Base-by-base conservation (phyloP, 2,797 vertebrate species). In the Oreochromis grahami region DNA sequence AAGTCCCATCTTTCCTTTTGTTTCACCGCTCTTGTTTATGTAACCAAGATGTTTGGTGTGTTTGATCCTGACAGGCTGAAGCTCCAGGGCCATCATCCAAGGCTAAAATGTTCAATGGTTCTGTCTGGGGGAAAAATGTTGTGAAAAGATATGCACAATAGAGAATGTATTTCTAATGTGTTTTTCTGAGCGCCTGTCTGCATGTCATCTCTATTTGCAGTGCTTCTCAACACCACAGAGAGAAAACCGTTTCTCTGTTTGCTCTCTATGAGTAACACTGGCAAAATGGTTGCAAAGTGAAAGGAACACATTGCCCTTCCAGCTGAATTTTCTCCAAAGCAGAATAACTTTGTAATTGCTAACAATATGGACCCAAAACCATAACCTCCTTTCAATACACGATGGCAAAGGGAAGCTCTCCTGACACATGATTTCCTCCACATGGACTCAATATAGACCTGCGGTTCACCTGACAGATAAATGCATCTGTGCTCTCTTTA, bases 311-410 rank as follows among this genome's bases (percentile, higher is more conserved):
- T 58, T 84, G 76, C 83, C 77, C 84, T 91, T 90, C 82, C 48
- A 86, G 72, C 65, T 12, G 77, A 94, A 87, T 88, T 88, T 87
- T 72, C 76, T 92, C 83, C 76, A 83, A 90, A 88, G 87, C 84
- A 90, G 80, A 92, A 89, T 45, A 74, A 87, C 91, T 92, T 92
- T 90, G 83, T 83, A 90, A 93, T 91, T 92, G 88, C 92, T 88
- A 88, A 87, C 74, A 77, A 77, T 81, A 89, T 43, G 34, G 82
- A 87, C 83, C 80, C 77, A 92, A 91, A 93, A 93, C 91, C 82
- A 90, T 86, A 93, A 92, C 91, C 81, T 91, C 87, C 85, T 92
- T 89, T 91, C 83, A 89, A 89, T 88, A 77, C 79, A 78, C 78
- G 24, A 53, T 85, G 90, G 87, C 82, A 87, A 50, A 50, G 38